Base-by-base conservation (phyloP, 2,888 invertebrate species). In the Drosophila sordidapex region DNA sequence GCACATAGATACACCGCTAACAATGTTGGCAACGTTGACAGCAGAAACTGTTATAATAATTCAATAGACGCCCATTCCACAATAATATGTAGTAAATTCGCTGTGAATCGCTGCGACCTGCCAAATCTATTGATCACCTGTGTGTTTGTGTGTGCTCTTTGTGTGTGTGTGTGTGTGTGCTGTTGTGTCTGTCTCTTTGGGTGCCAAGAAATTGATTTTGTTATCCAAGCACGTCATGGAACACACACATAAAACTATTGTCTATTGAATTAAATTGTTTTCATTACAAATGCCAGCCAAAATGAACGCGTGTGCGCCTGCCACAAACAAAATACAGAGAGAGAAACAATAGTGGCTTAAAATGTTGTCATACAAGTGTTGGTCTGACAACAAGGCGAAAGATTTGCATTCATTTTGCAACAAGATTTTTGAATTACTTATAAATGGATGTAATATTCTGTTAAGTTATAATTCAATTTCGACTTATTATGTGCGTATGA, bases 11-110 rank as follows among this genome's bases (percentile, higher is more conserved):
- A 66, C 46, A 58, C 54, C 71, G 68, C 75, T 68, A 74, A 83
- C 86, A 87, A 75, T 79, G 88, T 74, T 76, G 82, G 80, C 85
- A 74, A 71, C 70, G 86, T 66, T 84, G 84, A 89, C 84, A 84
- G 87, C 89, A 82, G 87, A 88, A 90, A 87, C 83, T 86, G 90
- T 87, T 87, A 88, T 90, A 88, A 87, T 87, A 87, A 87, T 87
- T 87, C 87, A 87, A 87, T 87, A 79, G 82, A 87, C 85, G 85
- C 76, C 83, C 85, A 83, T 86, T 79, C 79, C 71, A 60, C 63
- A 85, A 86, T 90, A 87, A 79, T 56, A 36, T 83, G 56, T 73
- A 75, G 74, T 76, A 89, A 87, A 87, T 76, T 87, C 83, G 82
- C 65, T 78, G 73, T 60, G 75, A 83, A 87, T 77, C 83, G 83